phyloP scores from a whole-genome alignment of 1,140 invertebrate species.

The Neuroterus valhalla region DNA sequence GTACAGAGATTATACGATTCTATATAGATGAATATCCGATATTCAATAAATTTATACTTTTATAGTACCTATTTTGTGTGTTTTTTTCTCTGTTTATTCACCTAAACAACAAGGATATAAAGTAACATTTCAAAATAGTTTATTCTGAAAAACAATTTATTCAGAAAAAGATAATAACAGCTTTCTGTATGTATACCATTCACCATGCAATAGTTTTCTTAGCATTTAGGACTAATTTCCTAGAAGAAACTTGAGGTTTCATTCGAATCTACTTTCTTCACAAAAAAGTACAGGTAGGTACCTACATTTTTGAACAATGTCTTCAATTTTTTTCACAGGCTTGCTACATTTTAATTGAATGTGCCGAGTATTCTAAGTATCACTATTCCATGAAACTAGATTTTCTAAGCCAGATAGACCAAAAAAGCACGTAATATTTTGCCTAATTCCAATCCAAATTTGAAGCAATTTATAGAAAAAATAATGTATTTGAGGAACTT shows the following conservation, averaged over 20 bases:
- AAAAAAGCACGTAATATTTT: not conserved
- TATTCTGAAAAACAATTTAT: constrained; percentile 31
- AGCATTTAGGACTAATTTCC: not conserved
- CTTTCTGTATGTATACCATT: constrained; percentile 14
- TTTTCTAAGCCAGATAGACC: not conserved
- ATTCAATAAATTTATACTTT: constrained; percentile 24
- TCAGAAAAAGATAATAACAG: constrained; percentile 19
- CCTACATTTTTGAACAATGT: not conserved
- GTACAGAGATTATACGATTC: constrained; percentile 13
- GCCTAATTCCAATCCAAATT: too few relatives aligned
- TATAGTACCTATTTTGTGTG: not conserved
- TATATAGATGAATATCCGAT: not conserved
- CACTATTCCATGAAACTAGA: not conserved
- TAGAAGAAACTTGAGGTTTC: constrained; percentile 19
- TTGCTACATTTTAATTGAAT: constrained; percentile 18
- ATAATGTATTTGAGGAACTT: too few relatives aligned
- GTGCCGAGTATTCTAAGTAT: constrained; percentile 7
- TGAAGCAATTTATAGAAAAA: too few relatives aligned
- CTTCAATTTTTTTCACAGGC: not conserved
- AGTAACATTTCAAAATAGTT: not conserved
- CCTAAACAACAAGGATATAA: not conserved
- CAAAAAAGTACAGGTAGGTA: not conserved
- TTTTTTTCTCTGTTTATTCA: not conserved
- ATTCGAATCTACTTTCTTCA: not conserved
- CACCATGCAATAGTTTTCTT: constrained; percentile 4